Percentiles rank a stretch among this genome's conserved stretches.
Conservation (phyloP, 2,113 vertebrate genomes). For the Noctilio leporinus region DNA sequence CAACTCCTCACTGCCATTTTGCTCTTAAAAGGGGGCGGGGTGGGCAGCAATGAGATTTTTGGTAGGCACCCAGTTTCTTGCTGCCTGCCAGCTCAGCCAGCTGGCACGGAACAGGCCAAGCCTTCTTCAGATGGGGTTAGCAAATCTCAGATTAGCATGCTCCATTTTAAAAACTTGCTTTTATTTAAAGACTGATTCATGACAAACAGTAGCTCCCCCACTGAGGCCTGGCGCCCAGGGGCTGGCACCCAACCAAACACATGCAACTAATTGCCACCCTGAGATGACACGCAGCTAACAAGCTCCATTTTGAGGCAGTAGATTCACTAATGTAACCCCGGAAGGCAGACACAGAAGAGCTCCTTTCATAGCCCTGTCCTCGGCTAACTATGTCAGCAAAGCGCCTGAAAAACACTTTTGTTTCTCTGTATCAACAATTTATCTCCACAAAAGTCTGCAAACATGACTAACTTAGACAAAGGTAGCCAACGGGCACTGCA, state of each 20-base stretch:
- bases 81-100: conserved; percentile 65
- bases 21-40: neutral
- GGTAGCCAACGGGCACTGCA: neutral
- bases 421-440: conserved; percentile 26
- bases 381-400: conserved; percentile 17
- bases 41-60: neutral
- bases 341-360: conserved; percentile 67
- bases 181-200: conserved; percentile 74
- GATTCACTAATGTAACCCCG: conserved; percentile 59
- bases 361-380: conserved; percentile 56
- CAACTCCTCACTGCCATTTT: conserved; percentile 34
- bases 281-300: conserved; percentile 56
- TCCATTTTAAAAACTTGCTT: conserved; percentile 70
- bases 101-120: conserved; percentile 66
- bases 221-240: conserved; percentile 31
- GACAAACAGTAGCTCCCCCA: conserved; percentile 63
- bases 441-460: conserved; percentile 16
- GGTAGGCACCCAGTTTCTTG: conserved; percentile 49
- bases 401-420: conserved; percentile 70
- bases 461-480: neutral
- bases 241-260: conserved; percentile 67
- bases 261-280: conserved; percentile 69
- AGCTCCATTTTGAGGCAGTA: conserved; percentile 63
- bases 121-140: conserved; percentile 70
- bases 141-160: conserved; percentile 71